These are phyloP conservation scores for Pristionchus mayeri DNA, from an alignment of 2,888 invertebrate species.

Conservation along the genomic window DNA sequence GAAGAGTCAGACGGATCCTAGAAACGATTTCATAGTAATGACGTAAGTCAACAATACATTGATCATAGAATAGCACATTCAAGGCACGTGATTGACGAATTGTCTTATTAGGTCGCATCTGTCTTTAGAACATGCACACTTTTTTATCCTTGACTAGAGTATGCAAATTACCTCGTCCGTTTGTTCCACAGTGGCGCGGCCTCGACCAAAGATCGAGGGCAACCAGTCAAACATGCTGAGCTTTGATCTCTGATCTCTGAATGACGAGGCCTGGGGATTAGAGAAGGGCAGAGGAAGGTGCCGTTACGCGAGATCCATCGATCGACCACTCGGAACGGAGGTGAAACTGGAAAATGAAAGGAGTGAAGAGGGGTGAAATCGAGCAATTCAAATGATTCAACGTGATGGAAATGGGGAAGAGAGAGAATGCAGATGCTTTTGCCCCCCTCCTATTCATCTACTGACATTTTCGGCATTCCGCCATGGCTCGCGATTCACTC, in stretches of 20 bases:
- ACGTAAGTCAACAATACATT: background rate
- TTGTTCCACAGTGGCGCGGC: background rate
- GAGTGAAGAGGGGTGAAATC: background rate
- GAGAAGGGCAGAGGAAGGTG: background rate
- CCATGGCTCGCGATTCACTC: background rate
- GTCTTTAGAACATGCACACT: no score
- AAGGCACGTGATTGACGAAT: no score
- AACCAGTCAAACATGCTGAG: slow-evolving; percentile 12
- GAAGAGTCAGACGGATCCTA: slow-evolving; percentile 1
- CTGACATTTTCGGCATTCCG: slow-evolving; percentile 25
- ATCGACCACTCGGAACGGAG: background rate
- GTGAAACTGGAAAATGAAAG: background rate
- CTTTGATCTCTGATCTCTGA: slow-evolving; percentile 20
- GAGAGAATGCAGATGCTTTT: background rate
- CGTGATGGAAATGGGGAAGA: background rate
- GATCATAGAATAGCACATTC: no score
- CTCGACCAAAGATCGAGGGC: background rate
- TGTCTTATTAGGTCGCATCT: no score
- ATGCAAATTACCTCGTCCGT: slow-evolving; percentile 18
- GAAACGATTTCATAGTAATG: background rate
- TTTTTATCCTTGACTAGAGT: no score
- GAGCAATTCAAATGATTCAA: background rate
- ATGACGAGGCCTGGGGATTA: background rate
- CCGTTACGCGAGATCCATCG: background rate
- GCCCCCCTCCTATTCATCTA: background rate